Percentiles rank a stretch among this genome's conserved stretches.
Evolutionary conservation across 2,797 vertebrate genomes (phyloP).

Genomic region (Pelochelys cantorii): DNA sequence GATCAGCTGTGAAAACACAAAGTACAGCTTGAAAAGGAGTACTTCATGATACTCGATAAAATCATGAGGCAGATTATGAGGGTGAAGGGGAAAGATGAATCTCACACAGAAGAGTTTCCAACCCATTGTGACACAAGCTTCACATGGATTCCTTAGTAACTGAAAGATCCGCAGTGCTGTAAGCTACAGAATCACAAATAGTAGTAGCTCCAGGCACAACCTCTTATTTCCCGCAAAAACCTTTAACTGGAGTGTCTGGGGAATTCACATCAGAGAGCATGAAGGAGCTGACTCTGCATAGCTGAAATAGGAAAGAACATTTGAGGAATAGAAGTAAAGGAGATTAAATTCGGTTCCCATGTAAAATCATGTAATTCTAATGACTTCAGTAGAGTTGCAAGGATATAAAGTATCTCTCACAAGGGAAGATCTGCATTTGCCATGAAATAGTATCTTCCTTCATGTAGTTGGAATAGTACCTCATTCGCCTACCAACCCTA

Average conservation of each 20-base stretch:
- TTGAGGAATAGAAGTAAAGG: background rate
- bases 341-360: background rate
- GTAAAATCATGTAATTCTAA: background rate
- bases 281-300: background rate
- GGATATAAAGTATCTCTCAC: background rate
- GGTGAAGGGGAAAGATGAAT: background rate
- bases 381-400: background rate
- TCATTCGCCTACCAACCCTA: background rate
- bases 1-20: background rate
- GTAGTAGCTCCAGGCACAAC: background rate
- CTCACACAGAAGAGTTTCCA: background rate
- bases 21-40: too few species aligned
- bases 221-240: background rate
- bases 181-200: background rate
- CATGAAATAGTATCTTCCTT: background rate
- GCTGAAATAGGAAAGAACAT: background rate
- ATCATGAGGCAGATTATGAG: fast-evolving
- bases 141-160: fast-evolving
- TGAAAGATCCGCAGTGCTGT: fast-evolving
- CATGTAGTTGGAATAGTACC: background rate
- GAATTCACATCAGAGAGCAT: background rate
- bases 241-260: background rate
- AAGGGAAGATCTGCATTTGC: background rate
- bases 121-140: background rate
- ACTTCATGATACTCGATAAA: background rate